Evolutionary conservation across 2,888 invertebrate genomes (phyloP), one percentile per base, ranked within the genome.

Genomic region (Boloria euphrosyne): DNA sequence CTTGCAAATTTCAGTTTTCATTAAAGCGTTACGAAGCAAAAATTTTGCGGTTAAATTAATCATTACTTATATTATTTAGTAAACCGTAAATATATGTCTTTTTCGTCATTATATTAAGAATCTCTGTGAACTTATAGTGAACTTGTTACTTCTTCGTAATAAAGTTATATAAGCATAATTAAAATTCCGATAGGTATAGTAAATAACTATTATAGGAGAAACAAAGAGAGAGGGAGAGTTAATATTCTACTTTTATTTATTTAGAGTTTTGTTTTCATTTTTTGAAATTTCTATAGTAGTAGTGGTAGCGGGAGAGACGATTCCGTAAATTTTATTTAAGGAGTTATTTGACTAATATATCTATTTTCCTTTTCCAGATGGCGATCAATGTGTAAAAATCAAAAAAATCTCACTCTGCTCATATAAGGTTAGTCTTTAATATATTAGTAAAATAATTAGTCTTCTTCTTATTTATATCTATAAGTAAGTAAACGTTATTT

Each of bases 331-430:
- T n/a, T n/a, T n/a, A n/a, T n/a, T n/a, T n/a, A n/a, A n/a, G n/a
- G n/a, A n/a, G n/a, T n/a, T n/a, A n/a, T n/a, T 31, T 31, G 7
- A 7, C 31, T 54, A 52, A 50, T 50, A 13, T 17, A 58, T 60
- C 13, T 49, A 10, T 59, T 62, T 22, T n/a, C 50, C 71, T 73
- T 71, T 74, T 74, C 47, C 70, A 74, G 74, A 72, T 74, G 70
- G 69, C 65, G 66, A 60, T 61, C 54, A 66, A 65, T 63, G 67
- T 59, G 68, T 61, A 66, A 62, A 46, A 49, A 46, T 47, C 43
- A 59, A 69, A 54, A 66, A 66, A 52, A 53, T 62, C 66, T 58
- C 62, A 54, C 69, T 49, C 27, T 52, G 43, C 57, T 57, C 51
- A 63, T 58, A 62, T 54, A 71, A 69, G 69, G 67, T 71, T 50